A percentile compares a stretch with the other conserved stretches of the same genome.
phyloP scores from a whole-genome alignment of 2,797 vertebrate genomes.

The Lithobates pipiens region DNA sequence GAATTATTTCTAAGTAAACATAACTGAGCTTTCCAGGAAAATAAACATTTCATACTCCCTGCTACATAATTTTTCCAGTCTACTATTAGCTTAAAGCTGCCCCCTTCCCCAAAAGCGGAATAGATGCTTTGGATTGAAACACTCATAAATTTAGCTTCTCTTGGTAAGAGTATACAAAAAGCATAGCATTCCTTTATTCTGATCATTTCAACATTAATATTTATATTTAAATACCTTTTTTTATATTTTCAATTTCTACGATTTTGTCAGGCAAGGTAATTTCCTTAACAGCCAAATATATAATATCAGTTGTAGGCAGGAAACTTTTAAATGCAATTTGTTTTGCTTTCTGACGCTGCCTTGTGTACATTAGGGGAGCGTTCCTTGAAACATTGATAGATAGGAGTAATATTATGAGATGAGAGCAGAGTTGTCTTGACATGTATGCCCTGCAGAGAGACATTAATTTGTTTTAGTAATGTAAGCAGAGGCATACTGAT shows the following conservation, averaged over 20 bases:
- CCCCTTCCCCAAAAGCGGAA: neutral
- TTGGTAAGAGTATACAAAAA: neutral
- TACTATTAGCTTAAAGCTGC: too few species aligned
- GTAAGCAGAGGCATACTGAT: slow-evolving; percentile 6
- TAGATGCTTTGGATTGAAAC: neutral
- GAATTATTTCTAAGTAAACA: neutral
- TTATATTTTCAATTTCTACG: neutral
- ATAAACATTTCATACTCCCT: neutral
- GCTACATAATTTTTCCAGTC: neutral
- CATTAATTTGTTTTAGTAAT: slow-evolving; percentile 34
- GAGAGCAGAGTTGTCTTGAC: slow-evolving; percentile 18
- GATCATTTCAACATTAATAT: neutral
- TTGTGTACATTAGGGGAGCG: slow-evolving; percentile 11
- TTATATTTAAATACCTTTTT: neutral
- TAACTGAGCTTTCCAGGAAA: neutral
- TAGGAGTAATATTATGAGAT: slow-evolving; percentile 18
- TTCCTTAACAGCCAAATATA: neutral
- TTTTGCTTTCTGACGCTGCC: slow-evolving; percentile 1
- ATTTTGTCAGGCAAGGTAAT: neutral
- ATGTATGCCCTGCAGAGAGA: slow-evolving; percentile 40
- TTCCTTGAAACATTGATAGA: slow-evolving; percentile 31
- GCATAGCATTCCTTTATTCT: neutral
- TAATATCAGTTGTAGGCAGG: neutral
- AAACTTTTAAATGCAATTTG: slow-evolving; percentile 9
- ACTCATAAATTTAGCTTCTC: neutral